These are phyloP conservation scores for Mesaphorura yosii DNA, from an alignment of 1,140 invertebrate genomes.

Conservation along the genomic window DNA sequence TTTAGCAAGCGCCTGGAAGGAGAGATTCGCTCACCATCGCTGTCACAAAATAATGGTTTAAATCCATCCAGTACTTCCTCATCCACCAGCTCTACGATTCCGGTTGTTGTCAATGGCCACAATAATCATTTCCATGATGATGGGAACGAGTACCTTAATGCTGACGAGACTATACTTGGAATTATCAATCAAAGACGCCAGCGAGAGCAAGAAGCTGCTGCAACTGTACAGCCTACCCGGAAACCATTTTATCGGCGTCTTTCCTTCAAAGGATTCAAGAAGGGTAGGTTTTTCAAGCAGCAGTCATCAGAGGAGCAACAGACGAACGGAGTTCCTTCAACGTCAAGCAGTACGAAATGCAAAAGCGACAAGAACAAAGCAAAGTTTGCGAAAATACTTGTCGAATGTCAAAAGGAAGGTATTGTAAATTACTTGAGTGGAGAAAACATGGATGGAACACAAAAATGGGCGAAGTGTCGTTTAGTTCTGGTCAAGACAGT, in stretches of 20 bases:
- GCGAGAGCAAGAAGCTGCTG: no score
- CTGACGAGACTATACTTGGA: background rate
- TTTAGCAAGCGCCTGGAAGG: constrained; percentile 21
- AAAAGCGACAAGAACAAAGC: constrained; percentile 57
- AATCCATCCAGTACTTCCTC: background rate
- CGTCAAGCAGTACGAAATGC: no score
- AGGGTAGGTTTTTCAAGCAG: constrained; percentile 76
- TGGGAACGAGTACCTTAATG: background rate
- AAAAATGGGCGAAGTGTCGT: constrained; percentile 89
- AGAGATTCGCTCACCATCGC: constrained; percentile 6
- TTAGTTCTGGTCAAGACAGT: constrained; percentile 79
- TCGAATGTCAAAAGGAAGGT: constrained; percentile 84
- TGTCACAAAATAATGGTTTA: background rate
- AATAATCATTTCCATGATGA: background rate
- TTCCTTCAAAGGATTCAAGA: constrained; percentile 74
- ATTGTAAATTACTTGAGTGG: constrained; percentile 77
- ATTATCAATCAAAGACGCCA: background rate
- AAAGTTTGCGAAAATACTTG: constrained; percentile 78
- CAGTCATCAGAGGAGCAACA: constrained; percentile 64
- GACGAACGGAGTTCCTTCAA: constrained; percentile 30
- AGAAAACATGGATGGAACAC: constrained; percentile 78
- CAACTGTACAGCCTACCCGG: no score
- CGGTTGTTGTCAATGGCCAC: background rate
- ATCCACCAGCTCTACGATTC: background rate
- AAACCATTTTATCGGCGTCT: constrained; percentile 42